phyloP scores from a whole-genome alignment of 2,113 vertebrate species.

The Colossoma macropomum region DNA sequence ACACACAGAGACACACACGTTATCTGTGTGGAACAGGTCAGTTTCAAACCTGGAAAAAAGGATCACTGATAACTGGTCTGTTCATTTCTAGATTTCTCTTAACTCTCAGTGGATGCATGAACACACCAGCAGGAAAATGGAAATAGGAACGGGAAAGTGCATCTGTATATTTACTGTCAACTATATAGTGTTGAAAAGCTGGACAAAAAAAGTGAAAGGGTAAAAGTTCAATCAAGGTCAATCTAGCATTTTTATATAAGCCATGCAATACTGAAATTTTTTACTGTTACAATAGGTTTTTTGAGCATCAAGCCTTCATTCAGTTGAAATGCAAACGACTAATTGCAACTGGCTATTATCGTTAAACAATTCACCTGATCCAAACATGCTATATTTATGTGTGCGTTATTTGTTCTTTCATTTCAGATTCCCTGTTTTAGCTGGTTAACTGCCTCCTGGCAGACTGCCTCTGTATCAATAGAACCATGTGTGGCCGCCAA shows the following conservation, averaged over 20 bases:
- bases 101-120: neutral
- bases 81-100: too few species aligned
- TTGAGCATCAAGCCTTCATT: too few species aligned
- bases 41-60: neutral
- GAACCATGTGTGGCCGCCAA: constrained; percentile 71
- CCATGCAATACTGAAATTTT: too few species aligned
- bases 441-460: constrained; percentile 72
- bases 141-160: neutral
- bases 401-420: neutral
- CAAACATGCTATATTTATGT: neutral
- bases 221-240: neutral
- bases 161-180: too few species aligned
- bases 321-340: neutral
- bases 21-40: neutral
- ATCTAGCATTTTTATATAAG: neutral
- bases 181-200: neutral
- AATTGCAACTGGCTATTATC: neutral
- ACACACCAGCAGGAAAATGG: neutral
- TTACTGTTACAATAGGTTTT: too few species aligned
- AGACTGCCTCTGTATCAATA: constrained; percentile 70
- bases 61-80: neutral
- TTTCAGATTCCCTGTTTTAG: constrained; percentile 52
- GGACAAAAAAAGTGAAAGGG: neutral
- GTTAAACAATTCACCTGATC: neutral
- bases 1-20: constrained; percentile 5